Base-by-base conservation (phyloP, 1,140 invertebrate genomes). In the Lordiphosa stackelbergi region DNA sequence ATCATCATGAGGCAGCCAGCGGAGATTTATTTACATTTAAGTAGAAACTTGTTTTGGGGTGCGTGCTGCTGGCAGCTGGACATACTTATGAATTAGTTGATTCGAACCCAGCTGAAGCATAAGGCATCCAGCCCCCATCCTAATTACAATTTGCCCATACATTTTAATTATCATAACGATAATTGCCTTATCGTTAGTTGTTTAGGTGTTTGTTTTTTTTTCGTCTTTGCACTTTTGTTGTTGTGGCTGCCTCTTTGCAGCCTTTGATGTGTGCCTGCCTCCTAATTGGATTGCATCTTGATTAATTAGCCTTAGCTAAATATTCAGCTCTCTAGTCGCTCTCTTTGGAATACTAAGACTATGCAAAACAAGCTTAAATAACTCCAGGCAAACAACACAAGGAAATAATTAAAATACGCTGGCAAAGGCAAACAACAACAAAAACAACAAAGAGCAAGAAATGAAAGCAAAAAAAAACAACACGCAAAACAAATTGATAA, bases 161-260 rank as follows among this genome's bases (percentile, higher is more conserved):
- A 81, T 81, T 75, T 83, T 75, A 83, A 81, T 81, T 81, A 81
- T 71, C 77, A 81, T 81, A 65, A 81, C 81, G 69, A 79, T 78
- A 79, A 74, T 74, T 81, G 56, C 54, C 75, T 75, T 53, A 61
- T 53, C 47, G 49, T 46, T 53, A 78, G 56, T 70, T 75, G 72
- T 66, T 70, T 69, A 77, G n/a, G 10, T 38, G 11, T 46, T 34
- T 38, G 11, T 46, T 34, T 34, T 68, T 66, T 72, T 72, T 69
- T 31, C 19, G 3, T 19, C 19, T 68, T 69, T 41, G 48, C 42
- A 16, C 60, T 60, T 49, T 64, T 56, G 53, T 53, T 61, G 47
- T 62, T 53, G 22, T 3, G 2, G 19, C 19, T 4, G 19, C 19
- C 19, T 22, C 19, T 22, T 5, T 22, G 19, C 19, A 11, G 24